Evolutionary conservation across 2,797 vertebrate genomes (phyloP), one percentile per base, ranked within the genome.

Genomic region (Aulostomus chinensis): DNA sequence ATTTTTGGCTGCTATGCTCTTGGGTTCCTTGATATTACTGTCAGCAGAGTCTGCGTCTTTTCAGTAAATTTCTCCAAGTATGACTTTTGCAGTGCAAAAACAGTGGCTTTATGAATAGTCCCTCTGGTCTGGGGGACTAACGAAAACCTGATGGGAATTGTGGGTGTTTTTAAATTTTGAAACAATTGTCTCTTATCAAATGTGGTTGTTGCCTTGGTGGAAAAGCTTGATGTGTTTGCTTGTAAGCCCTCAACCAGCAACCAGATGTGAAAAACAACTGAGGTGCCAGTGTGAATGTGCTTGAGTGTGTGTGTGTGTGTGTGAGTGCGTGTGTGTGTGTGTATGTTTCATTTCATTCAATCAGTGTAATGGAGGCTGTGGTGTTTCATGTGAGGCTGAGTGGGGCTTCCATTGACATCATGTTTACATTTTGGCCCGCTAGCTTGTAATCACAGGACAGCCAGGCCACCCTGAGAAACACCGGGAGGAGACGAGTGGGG

Each of bases 351-450:
- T 80, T 81, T 58, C 48, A 52, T 50, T 69, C 63, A 83, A 71
- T 80, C 80, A 68, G 68, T 57, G 67, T 81, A 89, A 89, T 88
- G 80, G 81, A 84, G 78, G 76, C 78, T 69, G 65, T 29, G 32
- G 68, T 34, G 74, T 31, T 61, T 46, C 21, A 45, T 29, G 29
- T 7, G 13, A 67, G 58, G 37, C n/a, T 33, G 48, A 60, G 46
- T 34, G 43, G 46, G 65, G 45, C 57, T 72, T 78, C 62, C 39
- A 70, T 65, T 74, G 78, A 85, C 80, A 67, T 69, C 3, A 4
- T 88, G 79, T 89, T 89, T 89, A 88, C 65, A 67, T 77, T 83
- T 40, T 39, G 42, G 51, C 84, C 62, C 62, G 45, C 67, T 22
- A 47, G 69, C 69, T 75, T 84, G 80, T 85, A 87, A 88, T 88